Evolutionary conservation across 1,140 invertebrate genomes (phyloP).

Genomic region (Samia ricini): DNA sequence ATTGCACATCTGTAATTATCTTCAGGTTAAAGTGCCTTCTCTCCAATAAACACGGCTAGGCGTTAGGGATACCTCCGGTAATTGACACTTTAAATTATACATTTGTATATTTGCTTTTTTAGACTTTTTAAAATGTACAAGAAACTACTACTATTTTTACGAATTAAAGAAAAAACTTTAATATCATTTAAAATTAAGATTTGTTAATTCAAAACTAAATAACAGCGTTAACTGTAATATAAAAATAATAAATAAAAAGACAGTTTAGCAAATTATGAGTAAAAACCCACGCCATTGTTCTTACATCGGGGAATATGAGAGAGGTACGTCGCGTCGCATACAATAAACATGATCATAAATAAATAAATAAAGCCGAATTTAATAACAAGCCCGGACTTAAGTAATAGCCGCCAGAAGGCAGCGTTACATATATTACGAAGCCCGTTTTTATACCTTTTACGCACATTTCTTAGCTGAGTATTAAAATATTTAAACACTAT

Average conservation of each 20-base stretch:
- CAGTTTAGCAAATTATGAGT: slow-evolving; percentile 5
- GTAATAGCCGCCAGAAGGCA: slow-evolving; percentile 72
- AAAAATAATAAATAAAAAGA: not conserved
- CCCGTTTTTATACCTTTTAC: slow-evolving; percentile 64
- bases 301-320: not conserved
- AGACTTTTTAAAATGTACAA: slow-evolving; percentile 16
- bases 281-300: slow-evolving; percentile 9
- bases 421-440: slow-evolving; percentile 60
- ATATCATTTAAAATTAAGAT: too few species aligned
- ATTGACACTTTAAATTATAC: slow-evolving; percentile 41
- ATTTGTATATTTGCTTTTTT: slow-evolving; percentile 34
- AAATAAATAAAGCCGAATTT: slow-evolving; percentile 73
- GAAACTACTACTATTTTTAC: not conserved
- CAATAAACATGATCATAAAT: slow-evolving; percentile 57
- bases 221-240: not conserved
- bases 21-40: slow-evolving; percentile 56
- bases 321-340: slow-evolving; percentile 15
- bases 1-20: slow-evolving; percentile 66
- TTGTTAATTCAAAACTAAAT: too few species aligned
- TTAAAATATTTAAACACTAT: slow-evolving; percentile 71
- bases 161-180: too few species aligned
- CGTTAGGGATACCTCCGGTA: slow-evolving; percentile 37
- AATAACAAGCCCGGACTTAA: slow-evolving; percentile 68
- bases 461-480: slow-evolving; percentile 65
- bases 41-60: slow-evolving; percentile 60